These are phyloP conservation scores for Epizoanthus fatuus DNA, from an alignment of 92 coral and sea anemone species.

Conservation along the genomic window DNA sequence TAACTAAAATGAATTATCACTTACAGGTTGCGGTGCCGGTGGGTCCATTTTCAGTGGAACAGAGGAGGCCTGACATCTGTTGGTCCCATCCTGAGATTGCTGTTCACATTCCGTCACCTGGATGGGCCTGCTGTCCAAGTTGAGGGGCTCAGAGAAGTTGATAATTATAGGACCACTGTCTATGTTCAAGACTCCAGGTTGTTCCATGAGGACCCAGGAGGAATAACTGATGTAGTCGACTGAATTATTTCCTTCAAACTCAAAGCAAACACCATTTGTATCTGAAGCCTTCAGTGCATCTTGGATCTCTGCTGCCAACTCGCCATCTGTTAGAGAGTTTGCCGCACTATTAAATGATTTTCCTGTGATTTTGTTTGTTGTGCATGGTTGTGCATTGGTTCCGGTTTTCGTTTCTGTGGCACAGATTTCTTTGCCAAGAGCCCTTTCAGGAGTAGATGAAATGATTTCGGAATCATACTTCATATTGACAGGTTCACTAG, in stretches of 20 bases:
- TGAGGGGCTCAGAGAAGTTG: conserved; percentile 41
- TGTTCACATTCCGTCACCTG: neutral
- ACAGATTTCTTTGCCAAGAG: neutral
- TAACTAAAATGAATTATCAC: too few relatives aligned
- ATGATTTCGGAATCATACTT: neutral
- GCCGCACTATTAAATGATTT: too few relatives aligned
- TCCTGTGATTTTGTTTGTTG: too few relatives aligned
- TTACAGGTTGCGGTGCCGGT: too few relatives aligned
- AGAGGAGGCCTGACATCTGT: too few relatives aligned
- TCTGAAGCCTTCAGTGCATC: too few relatives aligned
- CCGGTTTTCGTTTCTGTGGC: neutral
- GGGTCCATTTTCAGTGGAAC: too few relatives aligned
- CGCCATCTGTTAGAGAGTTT: too few relatives aligned
- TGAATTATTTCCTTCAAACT: neutral
- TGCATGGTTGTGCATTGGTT: neutral
- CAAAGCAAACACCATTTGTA: neutral
- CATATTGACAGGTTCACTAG: neutral
- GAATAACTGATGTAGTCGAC: neutral
- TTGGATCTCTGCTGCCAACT: too few relatives aligned
- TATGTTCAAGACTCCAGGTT: neutral
- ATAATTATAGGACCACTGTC: conserved; percentile 27
- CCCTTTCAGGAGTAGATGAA: neutral
- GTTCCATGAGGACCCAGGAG: neutral
- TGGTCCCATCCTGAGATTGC: too few relatives aligned
- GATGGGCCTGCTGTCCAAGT: conserved; percentile 24